phyloP scores from a whole-genome alignment of 2,888 invertebrate species.

The Cheilosia vulpina region DNA sequence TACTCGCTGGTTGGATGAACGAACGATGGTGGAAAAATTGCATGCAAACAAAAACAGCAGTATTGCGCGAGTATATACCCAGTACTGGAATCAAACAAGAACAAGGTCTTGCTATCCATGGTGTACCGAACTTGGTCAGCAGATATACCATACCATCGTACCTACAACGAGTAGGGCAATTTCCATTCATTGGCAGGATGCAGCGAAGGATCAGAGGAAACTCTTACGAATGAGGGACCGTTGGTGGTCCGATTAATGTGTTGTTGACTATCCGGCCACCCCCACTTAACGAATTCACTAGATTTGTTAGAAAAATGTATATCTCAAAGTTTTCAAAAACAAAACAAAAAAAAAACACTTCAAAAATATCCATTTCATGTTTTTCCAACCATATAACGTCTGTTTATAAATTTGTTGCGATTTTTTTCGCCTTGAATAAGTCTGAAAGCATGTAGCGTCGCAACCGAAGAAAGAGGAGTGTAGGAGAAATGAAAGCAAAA shows the following conservation, averaged over 20 bases:
- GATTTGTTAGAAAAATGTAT: background rate
- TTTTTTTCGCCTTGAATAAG: conserved; percentile 22
- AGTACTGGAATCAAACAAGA: conserved; percentile 41
- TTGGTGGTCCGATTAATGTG: conserved; percentile 7
- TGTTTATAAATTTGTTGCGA: conserved; percentile 57
- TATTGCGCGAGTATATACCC: background rate
- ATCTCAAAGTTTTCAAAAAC: conserved; percentile 12
- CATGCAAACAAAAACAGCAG: background rate
- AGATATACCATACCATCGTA: background rate
- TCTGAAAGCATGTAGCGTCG: conserved; percentile 13
- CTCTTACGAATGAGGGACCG: conserved; percentile 6
- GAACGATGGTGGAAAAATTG: conserved; percentile 5
- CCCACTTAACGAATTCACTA: background rate
- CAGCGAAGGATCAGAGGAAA: conserved; percentile 26
- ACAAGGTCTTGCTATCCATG: conserved; percentile 41
- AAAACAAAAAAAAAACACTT: background rate
- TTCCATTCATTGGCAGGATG: conserved; percentile 58
- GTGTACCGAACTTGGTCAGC: conserved; percentile 41
- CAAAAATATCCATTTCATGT: conserved; percentile 50
- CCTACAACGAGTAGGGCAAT: conserved; percentile 24
- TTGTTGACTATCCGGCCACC: background rate
- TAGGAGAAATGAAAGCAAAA: background rate
- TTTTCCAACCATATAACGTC: conserved; percentile 55
- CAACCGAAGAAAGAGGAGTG: conserved; percentile 18
- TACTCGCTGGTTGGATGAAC: conserved; percentile 30